Evolutionary conservation across 2,888 invertebrate species (phyloP), one percentile per base, ranked within the genome.

Genomic region (Orthonychiurus folsomi): DNA sequence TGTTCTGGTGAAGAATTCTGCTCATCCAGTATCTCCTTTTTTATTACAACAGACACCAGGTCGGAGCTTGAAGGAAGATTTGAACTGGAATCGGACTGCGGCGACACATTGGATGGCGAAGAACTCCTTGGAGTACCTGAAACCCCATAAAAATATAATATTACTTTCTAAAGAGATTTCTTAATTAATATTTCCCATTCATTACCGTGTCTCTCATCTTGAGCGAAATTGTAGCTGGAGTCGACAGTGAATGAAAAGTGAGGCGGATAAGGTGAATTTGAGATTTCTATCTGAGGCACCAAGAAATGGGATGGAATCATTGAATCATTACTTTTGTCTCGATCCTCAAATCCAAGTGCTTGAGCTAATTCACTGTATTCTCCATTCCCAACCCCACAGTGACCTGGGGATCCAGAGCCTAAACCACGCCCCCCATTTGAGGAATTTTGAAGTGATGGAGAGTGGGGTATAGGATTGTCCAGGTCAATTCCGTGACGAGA

Each of bases 401-500:
- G 61, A 56, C 66, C 64, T 1, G 67, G 68, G 23, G 68, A 68
- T 1, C 25, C 58, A n/a, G 66, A 59, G 9, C 64, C 56, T 1
- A 64, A 56, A n/a, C 65, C 66, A 15, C 66, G 54, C 1, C 64
- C 58, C 18, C 64, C 66, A 27, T 65, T 65, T 15, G 68, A 65
- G 28, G 68, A 65, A 66, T 67, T 66, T 27, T 66, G 61, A 15
- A 70, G 55, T 2, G 67, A 63, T 18, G 70, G 67, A 50, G 70
- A 70, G 62, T 71, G 69, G 27, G 89, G 88, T 60, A 89, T 89
- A 2, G 91, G 91, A 78, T 91, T 90, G 76, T 92, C 92, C 75
- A 92, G 79, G 77, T 92, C 91, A 72, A 92, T 91, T 63, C 91
- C 91, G 76, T 92, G 92, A 75, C 89, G 85, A 79, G 90, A 91